Percentiles rank a stretch among this genome's conserved stretches.
Conservation (phyloP, 2,888 invertebrate genomes). For the Elegia similella region DNA sequence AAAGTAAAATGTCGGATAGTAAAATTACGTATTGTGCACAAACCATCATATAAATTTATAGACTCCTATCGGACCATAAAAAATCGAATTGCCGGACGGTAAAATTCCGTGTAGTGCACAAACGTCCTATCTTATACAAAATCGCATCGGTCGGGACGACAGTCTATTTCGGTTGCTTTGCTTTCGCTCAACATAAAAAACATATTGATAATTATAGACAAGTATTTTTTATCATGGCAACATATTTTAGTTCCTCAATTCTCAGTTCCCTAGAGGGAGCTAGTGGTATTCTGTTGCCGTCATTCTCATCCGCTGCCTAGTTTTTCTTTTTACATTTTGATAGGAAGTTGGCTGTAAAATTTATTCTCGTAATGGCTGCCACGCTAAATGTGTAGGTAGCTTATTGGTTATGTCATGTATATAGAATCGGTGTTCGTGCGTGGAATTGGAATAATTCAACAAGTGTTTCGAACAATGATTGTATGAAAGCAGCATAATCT, state of each 20-base stretch:
- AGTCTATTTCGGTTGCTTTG: too few species aligned
- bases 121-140: too few species aligned
- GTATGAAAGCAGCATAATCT: slow-evolving; percentile 64
- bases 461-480: slow-evolving; percentile 68
- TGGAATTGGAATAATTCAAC: slow-evolving; percentile 56
- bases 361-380: slow-evolving; percentile 79
- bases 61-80: too few species aligned
- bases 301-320: slow-evolving; percentile 61
- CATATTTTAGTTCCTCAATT: slow-evolving; percentile 27
- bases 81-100: too few species aligned
- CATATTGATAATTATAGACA: slow-evolving; percentile 22
- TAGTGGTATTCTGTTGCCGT: slow-evolving; percentile 63
- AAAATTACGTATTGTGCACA: too few species aligned
- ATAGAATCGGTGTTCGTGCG: slow-evolving; percentile 52
- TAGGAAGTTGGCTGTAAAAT: slow-evolving; percentile 66
- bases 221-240: slow-evolving; percentile 34
- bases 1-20: too few species aligned
- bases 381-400: slow-evolving; percentile 74
- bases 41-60: too few species aligned
- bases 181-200: not conserved
- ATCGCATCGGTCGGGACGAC: too few species aligned
- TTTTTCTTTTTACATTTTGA: slow-evolving; percentile 71
- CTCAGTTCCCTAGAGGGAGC: slow-evolving; percentile 59
- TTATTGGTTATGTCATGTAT: slow-evolving; percentile 75
- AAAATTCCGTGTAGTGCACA: too few species aligned